These are phyloP conservation scores for Allobates femoralis DNA, from an alignment of 2,797 vertebrate genomes.

Conservation along the genomic window DNA sequence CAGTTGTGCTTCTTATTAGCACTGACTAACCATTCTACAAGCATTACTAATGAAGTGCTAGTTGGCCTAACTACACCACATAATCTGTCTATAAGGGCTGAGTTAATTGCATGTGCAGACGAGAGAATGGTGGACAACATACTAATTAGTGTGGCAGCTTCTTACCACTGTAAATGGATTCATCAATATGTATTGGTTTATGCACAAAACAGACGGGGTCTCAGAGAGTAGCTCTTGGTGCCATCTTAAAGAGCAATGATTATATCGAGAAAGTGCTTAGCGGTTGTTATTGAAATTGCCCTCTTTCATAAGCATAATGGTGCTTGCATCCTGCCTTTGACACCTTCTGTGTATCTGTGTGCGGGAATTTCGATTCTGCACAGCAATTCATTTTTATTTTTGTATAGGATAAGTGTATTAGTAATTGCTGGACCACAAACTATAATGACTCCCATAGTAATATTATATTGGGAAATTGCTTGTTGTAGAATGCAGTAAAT, in stretches of 20 bases:
- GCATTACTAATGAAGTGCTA: slow-evolving; percentile 22
- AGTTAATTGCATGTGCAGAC: neutral
- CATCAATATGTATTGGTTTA: slow-evolving; percentile 2
- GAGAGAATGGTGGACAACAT: slow-evolving; percentile 24
- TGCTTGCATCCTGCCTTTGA: neutral
- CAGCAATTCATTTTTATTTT: neutral
- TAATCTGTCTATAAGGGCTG: slow-evolving; percentile 30
- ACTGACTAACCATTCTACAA: neutral
- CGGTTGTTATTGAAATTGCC: neutral
- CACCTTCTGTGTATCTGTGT: neutral
- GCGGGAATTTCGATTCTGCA: neutral
- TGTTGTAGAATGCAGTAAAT: neutral
- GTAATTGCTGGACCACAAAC: neutral
- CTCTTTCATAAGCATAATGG: neutral
- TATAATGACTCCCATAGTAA: neutral
- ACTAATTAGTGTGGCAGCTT: slow-evolving; percentile 7
- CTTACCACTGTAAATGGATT: slow-evolving; percentile 17
- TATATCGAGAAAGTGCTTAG: neutral
- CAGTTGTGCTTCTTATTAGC: neutral
- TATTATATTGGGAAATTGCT: neutral
- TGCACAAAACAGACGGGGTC: neutral
- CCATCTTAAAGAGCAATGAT: neutral
- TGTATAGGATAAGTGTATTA: neutral
- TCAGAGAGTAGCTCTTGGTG: neutral
- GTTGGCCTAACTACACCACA: slow-evolving; percentile 6